Percentiles rank a stretch among this genome's conserved stretches.
These are phyloP conservation scores for Drosophila acutilabella DNA, from an alignment of 2,888 invertebrate genomes.

Conservation along the genomic window DNA sequence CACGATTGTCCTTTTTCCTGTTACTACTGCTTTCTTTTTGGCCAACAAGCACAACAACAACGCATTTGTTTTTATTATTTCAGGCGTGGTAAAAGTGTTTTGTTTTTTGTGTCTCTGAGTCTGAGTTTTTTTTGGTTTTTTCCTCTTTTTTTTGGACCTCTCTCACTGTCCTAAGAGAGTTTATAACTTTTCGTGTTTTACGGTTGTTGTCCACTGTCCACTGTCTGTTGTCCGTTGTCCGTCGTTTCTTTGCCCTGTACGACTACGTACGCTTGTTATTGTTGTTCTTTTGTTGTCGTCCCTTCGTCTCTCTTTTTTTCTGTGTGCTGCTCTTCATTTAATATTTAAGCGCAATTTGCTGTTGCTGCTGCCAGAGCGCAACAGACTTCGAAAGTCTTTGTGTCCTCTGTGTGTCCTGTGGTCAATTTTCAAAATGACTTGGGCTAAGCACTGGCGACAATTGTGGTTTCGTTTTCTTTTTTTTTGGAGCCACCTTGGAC, in stretches of 20 bases:
- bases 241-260: conserved; percentile 49
- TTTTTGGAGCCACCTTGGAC: conserved; percentile 35
- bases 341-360: conserved; percentile 82
- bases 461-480: conserved; percentile 57
- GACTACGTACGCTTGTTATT: conserved; percentile 4
- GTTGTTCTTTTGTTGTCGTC: conserved; percentile 32
- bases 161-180: conserved; percentile 65
- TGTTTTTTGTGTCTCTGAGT: conserved; percentile 58
- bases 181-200: conserved; percentile 80
- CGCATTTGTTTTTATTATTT: conserved; percentile 80
- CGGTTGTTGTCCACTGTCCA: conserved; percentile 63
- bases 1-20: conserved; percentile 60
- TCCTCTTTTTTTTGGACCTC: conserved; percentile 19
- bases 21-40: conserved; percentile 5
- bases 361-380: conserved; percentile 59
- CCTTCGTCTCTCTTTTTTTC: conserved; percentile 26
- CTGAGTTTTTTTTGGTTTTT: conserved; percentile 46
- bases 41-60: conserved; percentile 25
- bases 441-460: conserved; percentile 77
- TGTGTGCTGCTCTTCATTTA: conserved; percentile 75
- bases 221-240: conserved; percentile 61
- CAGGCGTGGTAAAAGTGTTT: conserved; percentile 78
- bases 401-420: conserved; percentile 60
- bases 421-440: conserved; percentile 81
- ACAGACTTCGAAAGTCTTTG: conserved; percentile 38